Conservation (phyloP, 2,888 invertebrate species). For the Macrophya annulata region DNA sequence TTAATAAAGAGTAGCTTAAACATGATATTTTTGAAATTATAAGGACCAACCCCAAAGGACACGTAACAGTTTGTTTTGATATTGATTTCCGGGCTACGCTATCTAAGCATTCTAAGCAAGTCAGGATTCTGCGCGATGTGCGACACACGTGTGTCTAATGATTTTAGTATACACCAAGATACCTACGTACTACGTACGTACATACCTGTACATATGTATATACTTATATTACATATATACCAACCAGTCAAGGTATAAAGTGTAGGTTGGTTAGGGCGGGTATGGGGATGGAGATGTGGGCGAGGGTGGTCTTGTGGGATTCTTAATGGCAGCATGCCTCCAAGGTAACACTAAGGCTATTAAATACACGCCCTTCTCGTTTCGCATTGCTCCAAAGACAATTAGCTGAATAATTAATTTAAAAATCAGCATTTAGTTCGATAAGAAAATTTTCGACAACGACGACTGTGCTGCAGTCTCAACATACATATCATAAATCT, state of each 20-base stretch:
- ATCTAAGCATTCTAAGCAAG: slow-evolving; percentile 74
- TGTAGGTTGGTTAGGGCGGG: slow-evolving; percentile 55
- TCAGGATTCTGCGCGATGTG: slow-evolving; percentile 76
- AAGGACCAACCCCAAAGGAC: slow-evolving; percentile 19
- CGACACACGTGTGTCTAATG: slow-evolving; percentile 77
- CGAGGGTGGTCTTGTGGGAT: slow-evolving; percentile 75
- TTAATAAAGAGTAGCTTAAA: background rate
- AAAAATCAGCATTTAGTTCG: slow-evolving; percentile 62
- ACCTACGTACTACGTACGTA: slow-evolving; percentile 63
- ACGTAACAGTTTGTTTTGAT: slow-evolving; percentile 71
- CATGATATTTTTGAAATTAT: background rate
- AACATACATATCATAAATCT: slow-evolving; percentile 29
- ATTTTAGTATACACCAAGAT: slow-evolving; percentile 74
- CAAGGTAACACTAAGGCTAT: slow-evolving; percentile 75
- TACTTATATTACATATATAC: slow-evolving; percentile 23
- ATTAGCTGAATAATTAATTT: slow-evolving; percentile 65
- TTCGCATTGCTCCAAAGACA: slow-evolving; percentile 62
- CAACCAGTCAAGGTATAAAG: slow-evolving; percentile 42
- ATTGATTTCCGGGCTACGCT: slow-evolving; percentile 76
- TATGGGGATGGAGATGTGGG: slow-evolving; percentile 63
- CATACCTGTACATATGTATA: slow-evolving; percentile 62
- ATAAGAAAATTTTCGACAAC: slow-evolving; percentile 56
- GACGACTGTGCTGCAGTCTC: slow-evolving; percentile 33
- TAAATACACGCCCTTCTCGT: slow-evolving; percentile 70
- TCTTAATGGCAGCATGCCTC: slow-evolving; percentile 76